Evolutionary conservation across 2,888 invertebrate species (phyloP).

Genomic region (Vesta saturnalis): DNA sequence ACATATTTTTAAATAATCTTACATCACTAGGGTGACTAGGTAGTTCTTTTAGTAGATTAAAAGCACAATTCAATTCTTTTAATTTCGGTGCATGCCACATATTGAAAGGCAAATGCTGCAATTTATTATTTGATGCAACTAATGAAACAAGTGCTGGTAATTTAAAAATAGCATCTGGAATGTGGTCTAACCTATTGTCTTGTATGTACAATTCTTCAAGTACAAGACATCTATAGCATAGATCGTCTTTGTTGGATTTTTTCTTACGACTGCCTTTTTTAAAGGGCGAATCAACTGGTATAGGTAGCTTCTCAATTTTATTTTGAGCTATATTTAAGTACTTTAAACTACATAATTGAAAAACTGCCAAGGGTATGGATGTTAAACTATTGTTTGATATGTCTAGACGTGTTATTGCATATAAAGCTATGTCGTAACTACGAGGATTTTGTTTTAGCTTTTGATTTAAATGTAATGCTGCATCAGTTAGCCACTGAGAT

Average conservation of each 20-base stretch:
- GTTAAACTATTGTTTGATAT: slow-evolving; percentile 89
- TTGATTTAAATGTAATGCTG: slow-evolving; percentile 86
- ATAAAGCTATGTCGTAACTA: slow-evolving; percentile 76
- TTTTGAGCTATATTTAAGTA: slow-evolving; percentile 91
- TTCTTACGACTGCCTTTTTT: slow-evolving; percentile 53
- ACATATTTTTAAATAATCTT: slow-evolving; percentile 45
- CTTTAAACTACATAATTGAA: slow-evolving; percentile 80
- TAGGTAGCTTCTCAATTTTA: slow-evolving; percentile 81
- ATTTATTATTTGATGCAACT: slow-evolving; percentile 94
- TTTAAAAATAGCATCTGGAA: slow-evolving; percentile 85
- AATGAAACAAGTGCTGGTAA: slow-evolving; percentile 82
- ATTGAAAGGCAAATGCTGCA: slow-evolving; percentile 82
- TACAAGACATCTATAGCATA: slow-evolving; percentile 76
- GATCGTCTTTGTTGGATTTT: slow-evolving; percentile 49
- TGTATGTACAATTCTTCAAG: slow-evolving; percentile 92
- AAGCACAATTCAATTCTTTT: slow-evolving; percentile 87
- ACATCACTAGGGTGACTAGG: slow-evolving; percentile 68
- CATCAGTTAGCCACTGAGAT: slow-evolving; percentile 85
- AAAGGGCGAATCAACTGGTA: slow-evolving; percentile 56
- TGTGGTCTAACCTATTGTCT: slow-evolving; percentile 85
- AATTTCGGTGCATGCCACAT: slow-evolving; percentile 90
- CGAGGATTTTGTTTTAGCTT: slow-evolving; percentile 77
- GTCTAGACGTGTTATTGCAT: slow-evolving; percentile 93
- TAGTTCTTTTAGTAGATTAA: slow-evolving; percentile 86
- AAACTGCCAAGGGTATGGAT: slow-evolving; percentile 82